Evolutionary conservation across 2,888 invertebrate genomes (phyloP), one percentile per base, ranked within the genome.

Genomic region (Hemithea aestivaria): DNA sequence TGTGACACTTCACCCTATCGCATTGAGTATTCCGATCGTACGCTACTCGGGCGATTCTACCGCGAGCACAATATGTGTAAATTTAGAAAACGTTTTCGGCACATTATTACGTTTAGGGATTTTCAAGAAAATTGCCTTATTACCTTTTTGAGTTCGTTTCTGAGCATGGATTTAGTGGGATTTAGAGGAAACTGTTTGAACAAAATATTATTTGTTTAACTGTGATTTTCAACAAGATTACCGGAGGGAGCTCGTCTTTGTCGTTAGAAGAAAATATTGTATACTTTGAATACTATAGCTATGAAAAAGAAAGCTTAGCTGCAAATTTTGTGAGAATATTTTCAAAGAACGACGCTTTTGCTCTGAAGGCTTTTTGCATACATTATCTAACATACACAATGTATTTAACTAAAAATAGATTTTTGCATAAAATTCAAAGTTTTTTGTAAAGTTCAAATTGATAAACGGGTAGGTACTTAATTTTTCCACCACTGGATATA

Each of bases 51-150:
- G 68, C 75, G 77, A 75, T 78, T 80, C 79, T 56, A 70, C 74
- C 66, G 64, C 71, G 71, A 77, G 69, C 75, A 83, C 84, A 83
- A 82, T 84, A 79, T 83, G 84, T 84, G 84, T 82, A 84, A 84
- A 83, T 84, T 83, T 82, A 77, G 75, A 77, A 76, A 83, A 75
- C 83, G 81, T 78, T 84, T 80, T 81, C 79, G 81, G 79, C 77
- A 78, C 82, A 83, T 84, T 84, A 84, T 83, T 83, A 83, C 83
- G 73, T 83, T 77, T 75, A 76, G 80, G 84, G 83, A 84, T 84
- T 84, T 83, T 82, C 73, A 76, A 81, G 81, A 78, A 82, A 84
- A 84, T 84, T 83, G 84, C 84, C 82, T 83, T 83, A 83, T 83
- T 81, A 83, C 81, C 77, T 79, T 75, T 81, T 78, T 74, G 75